Conservation (phyloP, 2,113 vertebrate species). For the Oreochromis tanganicae region DNA sequence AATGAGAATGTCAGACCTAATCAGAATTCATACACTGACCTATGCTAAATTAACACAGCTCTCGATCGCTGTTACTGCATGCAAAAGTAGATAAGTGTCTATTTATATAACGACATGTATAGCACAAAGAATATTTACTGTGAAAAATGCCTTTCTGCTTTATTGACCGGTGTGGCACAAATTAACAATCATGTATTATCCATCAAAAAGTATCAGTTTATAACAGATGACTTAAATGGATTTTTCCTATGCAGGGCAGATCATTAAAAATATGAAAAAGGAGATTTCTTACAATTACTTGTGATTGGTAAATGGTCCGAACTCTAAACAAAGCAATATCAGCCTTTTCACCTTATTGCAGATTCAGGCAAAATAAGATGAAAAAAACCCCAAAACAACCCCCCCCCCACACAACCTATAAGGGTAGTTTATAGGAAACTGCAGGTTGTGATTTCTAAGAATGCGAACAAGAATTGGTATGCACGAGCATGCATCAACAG, state of each 20-base stretch:
- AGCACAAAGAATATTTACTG: not conserved
- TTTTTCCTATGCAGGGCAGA: not conserved
- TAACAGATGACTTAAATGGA: not conserved
- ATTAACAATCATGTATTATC: not conserved
- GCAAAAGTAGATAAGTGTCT: not conserved
- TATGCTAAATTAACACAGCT: not conserved
- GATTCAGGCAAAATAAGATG: not conserved
- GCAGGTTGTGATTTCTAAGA: not conserved
- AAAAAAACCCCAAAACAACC: not conserved
- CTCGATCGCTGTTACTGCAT: not conserved
- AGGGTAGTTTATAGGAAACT: not conserved
- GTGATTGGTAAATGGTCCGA: not conserved
- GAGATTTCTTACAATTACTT: not conserved
- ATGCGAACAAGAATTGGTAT: not conserved
- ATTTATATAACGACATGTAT: not conserved
- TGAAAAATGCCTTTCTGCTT: not conserved
- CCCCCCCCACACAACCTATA: not conserved
- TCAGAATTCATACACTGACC: not conserved
- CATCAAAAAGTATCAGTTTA: not conserved
- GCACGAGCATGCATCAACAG: not conserved
- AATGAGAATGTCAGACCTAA: constrained; percentile 11
- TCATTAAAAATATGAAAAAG: not conserved
- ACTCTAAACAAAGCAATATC: not conserved
- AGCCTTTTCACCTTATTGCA: not conserved
- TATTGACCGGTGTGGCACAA: not conserved